Conservation (phyloP, 2,888 invertebrate genomes). For the Arge pagana region DNA sequence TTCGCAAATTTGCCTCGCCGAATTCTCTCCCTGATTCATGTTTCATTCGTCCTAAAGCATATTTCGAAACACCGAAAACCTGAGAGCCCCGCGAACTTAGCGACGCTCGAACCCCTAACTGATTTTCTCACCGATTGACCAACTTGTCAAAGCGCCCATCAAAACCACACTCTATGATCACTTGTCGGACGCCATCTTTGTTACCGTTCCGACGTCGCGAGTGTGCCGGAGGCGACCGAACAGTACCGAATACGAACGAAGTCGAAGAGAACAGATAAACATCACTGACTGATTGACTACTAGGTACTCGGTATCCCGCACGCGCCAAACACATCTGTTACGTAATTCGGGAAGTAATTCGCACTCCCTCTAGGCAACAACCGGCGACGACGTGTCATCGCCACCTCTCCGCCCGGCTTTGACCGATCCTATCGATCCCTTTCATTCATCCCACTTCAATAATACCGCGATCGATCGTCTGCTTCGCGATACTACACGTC, state of each 20-base stretch:
- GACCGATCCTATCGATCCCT: no score
- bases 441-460: no score
- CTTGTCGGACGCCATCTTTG: slow-evolving; percentile 46
- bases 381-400: no score
- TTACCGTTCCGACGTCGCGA: slow-evolving; percentile 39
- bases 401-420: no score
- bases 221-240: no score
- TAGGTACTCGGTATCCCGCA: no score
- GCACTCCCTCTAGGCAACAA: neutral
- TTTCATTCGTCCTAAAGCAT: neutral
- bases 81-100: neutral
- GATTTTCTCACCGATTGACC: slow-evolving; percentile 18
- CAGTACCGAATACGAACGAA: no score
- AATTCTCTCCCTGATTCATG: slow-evolving; percentile 35
- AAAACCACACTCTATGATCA: slow-evolving; percentile 40
- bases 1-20: slow-evolving; percentile 33
- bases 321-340: slow-evolving; percentile 10
- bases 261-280: no score
- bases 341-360: slow-evolving; percentile 14
- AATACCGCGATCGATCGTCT: no score
- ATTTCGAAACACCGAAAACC: no score
- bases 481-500: no score
- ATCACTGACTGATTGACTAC: slow-evolving; percentile 21
- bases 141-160: slow-evolving; percentile 42
- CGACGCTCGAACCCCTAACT: neutral